Evolutionary conservation across 1,140 invertebrate species (phyloP), one percentile per base, ranked within the genome.

Genomic region (Penaeus indicus): DNA sequence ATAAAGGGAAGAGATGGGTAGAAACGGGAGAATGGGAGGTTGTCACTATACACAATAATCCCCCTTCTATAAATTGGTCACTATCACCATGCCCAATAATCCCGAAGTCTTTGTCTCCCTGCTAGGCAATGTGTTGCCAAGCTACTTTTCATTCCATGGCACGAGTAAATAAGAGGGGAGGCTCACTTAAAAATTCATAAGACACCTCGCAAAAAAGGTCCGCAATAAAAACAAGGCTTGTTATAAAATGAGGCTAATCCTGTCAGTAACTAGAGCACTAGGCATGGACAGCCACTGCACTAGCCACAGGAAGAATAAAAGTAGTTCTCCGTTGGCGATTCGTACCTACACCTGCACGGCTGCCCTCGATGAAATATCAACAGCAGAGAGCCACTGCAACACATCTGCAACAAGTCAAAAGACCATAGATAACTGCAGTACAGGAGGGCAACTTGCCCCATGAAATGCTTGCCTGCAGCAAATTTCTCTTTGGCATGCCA

Each of bases 371-470:
- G 86, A 88, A 88, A 88, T 88, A 88, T 85, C 84, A 86, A 88
- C 86, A 88, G 86, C 86, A 88, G 86, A 88, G 86, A 88, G 86
- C 80, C 86, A 88, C 86, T 88, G 86, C 86, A 88, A 88, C 86
- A 88, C 86, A 88, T 83, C 86, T 88, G 86, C 86, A 88, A 88
- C 81, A 88, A 88, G 86, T 88, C 86, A 88, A 88, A 88, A 88
- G 86, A 88, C 81, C 86, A 88, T 88, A 88, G 86, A 88, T 88
- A 88, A 88, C 86, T 88, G 86, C 86, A 88, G 82, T 72, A 88
- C 77, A 88, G 81, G 72, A 84, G 86, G 86, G 72, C 67, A 63
- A 77, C 61, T 27, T 25, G 81, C 22, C 86, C 86, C 86, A 72
- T 78, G 72, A 88, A 84, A 54, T 84, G 86, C 79, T 54, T 84